Evolutionary conservation across 2,888 invertebrate species (phyloP), one percentile per base, ranked within the genome.

Genomic region (Harpagoxenus sublaevis): DNA sequence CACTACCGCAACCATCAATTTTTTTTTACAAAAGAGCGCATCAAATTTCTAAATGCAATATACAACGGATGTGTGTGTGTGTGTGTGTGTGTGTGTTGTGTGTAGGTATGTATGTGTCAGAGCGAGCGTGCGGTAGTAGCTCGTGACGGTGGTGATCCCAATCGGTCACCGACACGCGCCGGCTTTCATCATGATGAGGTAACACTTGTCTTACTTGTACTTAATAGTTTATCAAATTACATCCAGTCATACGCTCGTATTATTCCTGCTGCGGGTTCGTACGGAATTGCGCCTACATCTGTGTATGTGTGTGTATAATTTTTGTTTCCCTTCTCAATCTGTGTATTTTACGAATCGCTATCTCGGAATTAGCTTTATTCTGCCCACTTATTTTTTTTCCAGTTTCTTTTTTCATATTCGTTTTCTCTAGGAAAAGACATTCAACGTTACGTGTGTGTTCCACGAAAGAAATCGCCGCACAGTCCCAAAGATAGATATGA

Each of bases 161-260:
- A 65, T 65, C 28, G 23, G 87, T 90, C 92, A 91, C 90, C 66
- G 73, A 90, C 88, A 89, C 87, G 88, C 66, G 84, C 91, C 91
- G 92, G 93, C 92, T 93, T 91, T 93, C 93, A 93, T 92, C 92
- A 95, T 94, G 94, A 95, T 95, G 95, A 95, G 95, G 95, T 95
- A 95, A 95, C 95, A 95, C 94, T 95, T 95, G 95, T 95, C 95
- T 95, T 95, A 95, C 93, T 95, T 95, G 95, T 95, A 95, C 95
- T 95, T 95, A 78, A 81, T 71, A 95, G 92, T 94, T 94, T 95
- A 95, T 95, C 94, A 95, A 95, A 95, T 95, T 94, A 75, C 66
- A 94, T 94, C 95, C 95, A 95, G 94, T 95, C 95, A 94, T 94
- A 94, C 95, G 93, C 94, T 95, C 94, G 94, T 94, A 94, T 94